These are phyloP conservation scores for Hipposideros larvatus DNA, from an alignment of 2,797 vertebrate genomes.

Conservation along the genomic window DNA sequence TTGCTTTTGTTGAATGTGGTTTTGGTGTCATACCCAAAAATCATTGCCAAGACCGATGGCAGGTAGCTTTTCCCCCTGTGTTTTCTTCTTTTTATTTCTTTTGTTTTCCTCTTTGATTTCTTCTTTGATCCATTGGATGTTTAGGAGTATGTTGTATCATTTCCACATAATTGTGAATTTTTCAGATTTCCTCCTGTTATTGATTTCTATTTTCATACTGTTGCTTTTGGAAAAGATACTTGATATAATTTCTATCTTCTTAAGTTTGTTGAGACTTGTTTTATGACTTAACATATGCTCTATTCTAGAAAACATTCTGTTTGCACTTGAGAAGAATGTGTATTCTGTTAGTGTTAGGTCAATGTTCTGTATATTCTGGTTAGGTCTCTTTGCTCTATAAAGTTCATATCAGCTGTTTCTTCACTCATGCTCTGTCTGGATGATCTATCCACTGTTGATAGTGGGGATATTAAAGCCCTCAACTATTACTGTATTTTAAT, in stretches of 20 bases:
- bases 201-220: not conserved
- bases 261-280: not conserved
- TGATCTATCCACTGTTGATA: not conserved
- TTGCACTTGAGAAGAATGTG: not conserved
- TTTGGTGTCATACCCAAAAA: not conserved
- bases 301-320: not conserved
- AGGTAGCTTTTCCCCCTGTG: not conserved
- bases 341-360: not conserved
- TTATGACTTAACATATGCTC: not conserved
- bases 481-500: not conserved
- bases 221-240: not conserved
- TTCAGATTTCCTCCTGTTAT: not conserved
- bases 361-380: not conserved
- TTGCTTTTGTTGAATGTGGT: not conserved
- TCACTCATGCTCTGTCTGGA: not conserved
- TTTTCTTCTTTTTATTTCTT: not conserved
- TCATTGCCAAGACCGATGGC: not conserved
- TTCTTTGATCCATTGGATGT: not conserved
- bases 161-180: not conserved
- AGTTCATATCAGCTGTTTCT: not conserved
- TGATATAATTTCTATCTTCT: not conserved
- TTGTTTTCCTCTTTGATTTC: not conserved
- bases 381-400: not conserved
- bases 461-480: not conserved
- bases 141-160: not conserved